These are phyloP conservation scores for Eclectus roratus DNA, from an alignment of 2,113 vertebrate species.

Conservation along the genomic window DNA sequence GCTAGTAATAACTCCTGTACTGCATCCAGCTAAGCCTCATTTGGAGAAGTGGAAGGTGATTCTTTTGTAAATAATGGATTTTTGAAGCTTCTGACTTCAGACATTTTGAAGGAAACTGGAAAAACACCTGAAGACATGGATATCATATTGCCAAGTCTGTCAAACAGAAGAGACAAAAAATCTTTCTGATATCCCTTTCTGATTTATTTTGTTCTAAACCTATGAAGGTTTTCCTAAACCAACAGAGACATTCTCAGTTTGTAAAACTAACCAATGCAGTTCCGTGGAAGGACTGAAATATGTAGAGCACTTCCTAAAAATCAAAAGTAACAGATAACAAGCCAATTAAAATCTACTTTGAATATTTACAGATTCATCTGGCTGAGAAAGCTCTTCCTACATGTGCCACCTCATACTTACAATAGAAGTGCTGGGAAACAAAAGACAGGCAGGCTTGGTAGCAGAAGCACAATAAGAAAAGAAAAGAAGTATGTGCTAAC, in stretches of 20 bases:
- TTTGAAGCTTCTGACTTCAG: neutral
- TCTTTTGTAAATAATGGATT: neutral
- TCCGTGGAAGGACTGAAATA: neutral
- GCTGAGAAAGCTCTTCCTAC: neutral
- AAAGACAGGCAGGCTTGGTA: neutral
- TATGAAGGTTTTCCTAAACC: neutral
- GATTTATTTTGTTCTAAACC: neutral
- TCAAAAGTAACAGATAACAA: neutral
- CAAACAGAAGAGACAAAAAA: neutral
- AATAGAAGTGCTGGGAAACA: neutral
- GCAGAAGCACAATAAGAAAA: neutral
- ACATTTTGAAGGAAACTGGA: neutral
- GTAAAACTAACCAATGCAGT: neutral
- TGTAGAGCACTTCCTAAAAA: neutral
- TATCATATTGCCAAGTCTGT: neutral
- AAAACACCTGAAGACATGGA: neutral
- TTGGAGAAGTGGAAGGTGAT: neutral
- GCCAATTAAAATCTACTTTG: neutral
- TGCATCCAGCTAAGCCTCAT: neutral
- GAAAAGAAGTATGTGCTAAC: rapidly evolving
- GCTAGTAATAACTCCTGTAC: neutral
- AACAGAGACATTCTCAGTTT: neutral
- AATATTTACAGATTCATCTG: neutral
- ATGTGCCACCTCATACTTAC: neutral
- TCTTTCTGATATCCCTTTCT: neutral